Base-by-base conservation (phyloP, 92 coral and sea anemone species). In the Heliopora coerulea region DNA sequence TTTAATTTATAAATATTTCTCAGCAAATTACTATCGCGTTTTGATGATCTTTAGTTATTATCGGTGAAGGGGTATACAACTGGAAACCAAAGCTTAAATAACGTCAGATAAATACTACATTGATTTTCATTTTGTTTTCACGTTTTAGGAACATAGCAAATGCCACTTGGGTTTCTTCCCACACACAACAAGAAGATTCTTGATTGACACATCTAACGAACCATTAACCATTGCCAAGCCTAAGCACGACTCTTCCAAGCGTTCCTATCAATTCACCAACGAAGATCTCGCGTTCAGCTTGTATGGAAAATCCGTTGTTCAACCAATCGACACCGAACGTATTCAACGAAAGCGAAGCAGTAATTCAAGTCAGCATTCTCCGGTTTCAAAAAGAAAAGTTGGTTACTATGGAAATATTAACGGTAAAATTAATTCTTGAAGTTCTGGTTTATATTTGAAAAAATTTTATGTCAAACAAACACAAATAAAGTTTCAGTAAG, bases 251-350 rank as follows among this genome's bases (percentile, higher is more conserved):
- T 12, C 17, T 10, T 27, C 19, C 59, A 21, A 9, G 29, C 52
- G 24, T 25, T 34, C 24, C 3, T 67, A 46, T 19, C 39, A 67
- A 0, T 67, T 67, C n/a, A 67, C 74, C 15, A 30, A 44, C n/a
- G 74, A 67, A 10, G 74, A 67, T 23, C 39, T 67, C 19, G 58
- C 74, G 20, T 67, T 67, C 59, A 67, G 74, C 59, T 29, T 67
- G 74, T 49, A 49, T 27, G 74, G 74, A 25, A 67, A 67, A 19
- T 67, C 74, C 10, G 59, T 67, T 23, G 58, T 67, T 44, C 74
- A 67, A 49, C 74, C 74, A 13, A 67, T 67, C 18, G 74, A 67
- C 41, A 67, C 74, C 0, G 74, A 46, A 21, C 35, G 74, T 1
- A 67, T 67, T 37, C 58, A 67, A 49, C 30, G 74, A 48, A 67